Base-by-base conservation (phyloP, 2,888 invertebrate species). In the Teleiodes luculella region DNA sequence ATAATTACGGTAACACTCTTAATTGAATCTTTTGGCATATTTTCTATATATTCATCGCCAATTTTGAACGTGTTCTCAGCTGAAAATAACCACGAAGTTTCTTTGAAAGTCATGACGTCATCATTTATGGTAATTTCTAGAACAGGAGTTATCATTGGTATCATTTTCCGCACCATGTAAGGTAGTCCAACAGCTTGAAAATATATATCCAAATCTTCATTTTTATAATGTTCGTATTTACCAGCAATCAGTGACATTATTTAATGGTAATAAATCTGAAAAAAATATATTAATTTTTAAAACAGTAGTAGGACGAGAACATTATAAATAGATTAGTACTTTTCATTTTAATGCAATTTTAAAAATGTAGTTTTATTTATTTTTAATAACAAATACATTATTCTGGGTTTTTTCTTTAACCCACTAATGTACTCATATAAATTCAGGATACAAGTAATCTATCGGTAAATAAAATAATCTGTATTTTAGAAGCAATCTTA, bases 141-240 rank as follows among this genome's bases (percentile, higher is more conserved):
- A 11, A 76, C 68, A 6, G 92, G 92, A 39, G 80, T 87, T 4
- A 89, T 75, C 52, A 80, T 65, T 3, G 67, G 57, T 83, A 92
- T 90, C 82, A 91, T 87, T 77, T 90, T 91, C 54, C 92, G 77
- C 1, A 85, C 83, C 55, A 92, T 66, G 60, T 81, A 92, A 7
- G 91, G 91, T 1, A 92, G 88, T 31, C 91, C 91, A 58, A 90
- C 63, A 35, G 85, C 81, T 64, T 80, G 78, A 59, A 89, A 91
- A 65, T 89, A 91, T 55, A 86, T 88, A 51, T 91, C 90, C 57
- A 91, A 70, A 74, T 91, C 90, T 68, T 91, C 91, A 68, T 87
- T 91, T 57, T 74, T 81, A 55, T 86, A 83, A 57, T 90, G 86
- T 56, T 80, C 74, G 71, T 91, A 91, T 68, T 80, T 87, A 65